Conservation (phyloP, 2,113 vertebrate species). For the Oplegnathus fasciatus region DNA sequence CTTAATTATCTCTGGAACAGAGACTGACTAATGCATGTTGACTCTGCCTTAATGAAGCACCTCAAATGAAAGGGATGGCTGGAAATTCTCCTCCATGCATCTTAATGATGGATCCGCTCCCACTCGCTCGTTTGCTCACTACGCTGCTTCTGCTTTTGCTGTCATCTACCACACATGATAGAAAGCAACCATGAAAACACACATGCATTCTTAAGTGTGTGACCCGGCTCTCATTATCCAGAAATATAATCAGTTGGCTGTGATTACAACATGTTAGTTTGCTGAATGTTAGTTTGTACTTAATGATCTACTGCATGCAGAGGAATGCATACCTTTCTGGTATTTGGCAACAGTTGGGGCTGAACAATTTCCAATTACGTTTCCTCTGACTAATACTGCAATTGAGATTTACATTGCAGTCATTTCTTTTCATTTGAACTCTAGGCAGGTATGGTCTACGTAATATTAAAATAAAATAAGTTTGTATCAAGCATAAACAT, state of each 20-base stretch:
- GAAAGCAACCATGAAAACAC: conserved; percentile 17
- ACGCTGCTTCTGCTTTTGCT: conserved; percentile 2
- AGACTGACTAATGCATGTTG: conserved; percentile 78
- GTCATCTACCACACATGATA: conserved; percentile 34
- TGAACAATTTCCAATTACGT: background rate
- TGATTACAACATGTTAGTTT: conserved; percentile 1
- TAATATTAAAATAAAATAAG: background rate
- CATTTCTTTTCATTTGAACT: background rate
- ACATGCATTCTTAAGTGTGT: conserved; percentile 5
- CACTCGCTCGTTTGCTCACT: conserved; percentile 27
- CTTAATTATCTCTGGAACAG: conserved; percentile 69
- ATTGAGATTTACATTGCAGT: background rate
- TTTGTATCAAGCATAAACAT: background rate
- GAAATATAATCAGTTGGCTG: conserved; percentile 21
- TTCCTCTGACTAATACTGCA: background rate
- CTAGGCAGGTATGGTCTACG: background rate
- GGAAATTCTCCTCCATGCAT: conserved; percentile 69
- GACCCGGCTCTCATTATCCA: conserved; percentile 53
- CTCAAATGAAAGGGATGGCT: conserved; percentile 67
- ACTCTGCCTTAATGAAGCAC: conserved; percentile 79
- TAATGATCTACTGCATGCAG: background rate
- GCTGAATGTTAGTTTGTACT: background rate
- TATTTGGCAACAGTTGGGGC: background rate
- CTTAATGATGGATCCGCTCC: conserved; percentile 73
- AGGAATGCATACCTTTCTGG: background rate